Conservation (phyloP, 2,113 vertebrate species). For the Ptilonorhynchus violaceus region DNA sequence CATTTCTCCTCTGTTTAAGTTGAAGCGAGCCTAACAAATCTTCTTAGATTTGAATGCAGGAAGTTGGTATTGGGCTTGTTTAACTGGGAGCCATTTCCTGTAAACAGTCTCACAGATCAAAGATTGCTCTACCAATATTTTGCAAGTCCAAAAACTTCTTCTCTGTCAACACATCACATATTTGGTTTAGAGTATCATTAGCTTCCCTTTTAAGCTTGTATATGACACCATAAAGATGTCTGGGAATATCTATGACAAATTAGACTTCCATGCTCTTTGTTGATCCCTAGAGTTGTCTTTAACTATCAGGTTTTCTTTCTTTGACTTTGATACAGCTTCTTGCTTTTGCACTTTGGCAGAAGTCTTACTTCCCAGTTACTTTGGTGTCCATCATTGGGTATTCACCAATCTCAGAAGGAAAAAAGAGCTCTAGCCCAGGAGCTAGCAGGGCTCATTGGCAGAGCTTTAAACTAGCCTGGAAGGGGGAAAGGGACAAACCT, state of each 20-base stretch:
- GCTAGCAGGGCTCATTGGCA: not conserved
- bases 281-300: not conserved
- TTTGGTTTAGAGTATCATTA: slow-evolving; percentile 41
- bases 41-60: slow-evolving; percentile 17
- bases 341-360: not conserved
- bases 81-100: slow-evolving; percentile 48
- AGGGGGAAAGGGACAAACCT: not conserved
- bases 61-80: slow-evolving; percentile 43
- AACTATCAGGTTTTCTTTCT: slow-evolving; percentile 14
- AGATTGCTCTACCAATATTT: slow-evolving; percentile 39
- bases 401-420: not conserved
- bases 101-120: slow-evolving; percentile 60
- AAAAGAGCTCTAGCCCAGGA: not conserved
- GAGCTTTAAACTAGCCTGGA: not conserved
- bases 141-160: slow-evolving; percentile 46
- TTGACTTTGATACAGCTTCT: not conserved
- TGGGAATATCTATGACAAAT: slow-evolving; percentile 19
- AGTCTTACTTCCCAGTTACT: not conserved
- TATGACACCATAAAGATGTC: slow-evolving; percentile 38
- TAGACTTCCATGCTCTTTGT: slow-evolving; percentile 14
- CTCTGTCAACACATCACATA: slow-evolving; percentile 57
- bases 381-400: not conserved
- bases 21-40: slow-evolving; percentile 2
- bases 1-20: slow-evolving; percentile 25
- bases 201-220: slow-evolving; percentile 52